Evolutionary conservation across 2,797 vertebrate species (phyloP), one percentile per base, ranked within the genome.

Genomic region (Gadopsis marmoratus): DNA sequence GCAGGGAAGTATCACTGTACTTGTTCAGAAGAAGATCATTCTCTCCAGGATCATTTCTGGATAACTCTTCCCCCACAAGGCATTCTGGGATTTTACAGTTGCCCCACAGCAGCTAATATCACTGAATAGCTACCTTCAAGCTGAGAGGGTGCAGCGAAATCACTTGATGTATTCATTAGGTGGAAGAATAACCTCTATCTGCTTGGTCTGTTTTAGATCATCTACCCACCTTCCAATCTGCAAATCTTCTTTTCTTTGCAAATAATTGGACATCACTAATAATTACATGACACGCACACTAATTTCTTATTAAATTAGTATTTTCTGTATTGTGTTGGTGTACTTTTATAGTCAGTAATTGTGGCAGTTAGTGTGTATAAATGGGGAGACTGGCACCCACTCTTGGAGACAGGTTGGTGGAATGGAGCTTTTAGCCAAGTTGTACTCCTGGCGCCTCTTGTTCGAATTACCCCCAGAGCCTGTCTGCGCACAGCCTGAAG

Each of bases 221-320:
- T 64, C 45, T 35, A 17, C 29, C 35, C 26, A 8, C 31, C 70
- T 71, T 55, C 10, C 35, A 78, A 63, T 63, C 37, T 54, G 51
- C 56, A 71, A 37, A 79, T 82, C 41, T n/a, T 62, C 19, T 62
- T 69, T 72, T 69, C 47, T 67, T 65, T 48, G 21, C 64, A 81
- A 77, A 58, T 86, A 72, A 90, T 78, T 86, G 56, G 63, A 85
- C 69, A 71, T 66, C 50, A 41, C 58, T 72, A 74, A 81, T 74
- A 58, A 85, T 75, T 77, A 76, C 10, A 8, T 65, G 35, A 59
- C 58, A 76, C 53, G 76, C 53, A 41, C 35, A 48, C 33, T 26
- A 26, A 26, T 45, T 56, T 70, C 67, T 51, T n/a, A 69, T 76
- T 65, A 45, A 64, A 75, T 54, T 9, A 62, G 48, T 23, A 19